Evolutionary conservation across 1,140 invertebrate genomes (phyloP).

Genomic region (Drosophila parvula): DNA sequence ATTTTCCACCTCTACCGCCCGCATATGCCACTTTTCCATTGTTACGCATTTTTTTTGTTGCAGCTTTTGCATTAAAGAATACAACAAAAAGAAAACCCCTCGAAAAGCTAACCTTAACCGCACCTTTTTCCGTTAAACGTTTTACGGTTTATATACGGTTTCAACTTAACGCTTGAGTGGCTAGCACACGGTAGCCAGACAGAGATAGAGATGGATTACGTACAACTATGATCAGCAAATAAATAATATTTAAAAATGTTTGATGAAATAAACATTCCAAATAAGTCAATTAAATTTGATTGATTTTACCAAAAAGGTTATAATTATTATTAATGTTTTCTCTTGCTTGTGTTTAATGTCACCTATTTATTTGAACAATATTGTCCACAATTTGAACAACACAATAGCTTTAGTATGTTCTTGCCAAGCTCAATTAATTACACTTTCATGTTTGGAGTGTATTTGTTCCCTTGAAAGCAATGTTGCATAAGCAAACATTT

Average conservation of each 20-base stretch:
- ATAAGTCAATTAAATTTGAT: not conserved
- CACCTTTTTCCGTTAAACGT: constrained; percentile 75
- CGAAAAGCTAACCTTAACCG: constrained; percentile 62
- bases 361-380: not conserved
- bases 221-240: constrained; percentile 6
- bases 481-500: constrained; percentile 41
- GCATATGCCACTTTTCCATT: constrained; percentile 33
- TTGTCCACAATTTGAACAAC: not conserved
- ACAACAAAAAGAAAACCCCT: constrained; percentile 7
- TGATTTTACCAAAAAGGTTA: not conserved
- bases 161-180: constrained; percentile 56
- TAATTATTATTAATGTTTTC: not conserved
- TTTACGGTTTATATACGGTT: constrained; percentile 66
- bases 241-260: not conserved
- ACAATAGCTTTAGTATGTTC: constrained; percentile 10
- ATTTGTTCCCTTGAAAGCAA: constrained; percentile 12
- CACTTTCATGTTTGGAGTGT: constrained; percentile 36
- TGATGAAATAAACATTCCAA: not conserved
- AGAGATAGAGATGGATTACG: constrained; percentile 7
- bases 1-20: constrained; percentile 35
- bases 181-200: constrained; percentile 16
- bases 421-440: constrained; percentile 32
- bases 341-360: no score
- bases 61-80: constrained; percentile 30
- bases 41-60: constrained; percentile 40